phyloP scores from a whole-genome alignment of 2,113 vertebrate species.

The Ameiurus melas region DNA sequence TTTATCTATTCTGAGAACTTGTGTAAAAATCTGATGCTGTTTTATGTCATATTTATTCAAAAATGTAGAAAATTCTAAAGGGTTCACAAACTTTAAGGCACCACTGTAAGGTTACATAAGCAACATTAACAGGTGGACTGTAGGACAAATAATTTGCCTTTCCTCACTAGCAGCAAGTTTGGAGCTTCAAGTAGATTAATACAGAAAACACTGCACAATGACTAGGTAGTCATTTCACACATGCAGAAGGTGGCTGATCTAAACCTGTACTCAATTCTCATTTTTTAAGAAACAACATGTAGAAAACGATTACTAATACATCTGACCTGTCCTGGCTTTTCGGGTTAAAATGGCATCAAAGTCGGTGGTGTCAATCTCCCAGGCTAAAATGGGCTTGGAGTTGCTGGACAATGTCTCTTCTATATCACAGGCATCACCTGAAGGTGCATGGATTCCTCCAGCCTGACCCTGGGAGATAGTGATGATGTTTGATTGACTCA shows the following conservation, averaged over 20 bases:
- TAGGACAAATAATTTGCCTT: neutral
- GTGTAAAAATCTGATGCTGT: no score
- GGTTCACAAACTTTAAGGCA: no score
- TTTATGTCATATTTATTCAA: no score
- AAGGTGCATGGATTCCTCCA: constrained; percentile 69
- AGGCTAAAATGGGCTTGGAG: constrained; percentile 84
- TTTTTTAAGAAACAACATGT: neutral
- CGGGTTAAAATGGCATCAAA: constrained; percentile 81
- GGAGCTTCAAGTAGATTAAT: neutral
- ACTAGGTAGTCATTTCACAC: neutral
- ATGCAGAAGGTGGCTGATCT: neutral
- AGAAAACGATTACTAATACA: neutral
- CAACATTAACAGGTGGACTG: neutral
- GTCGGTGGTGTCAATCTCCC: constrained; percentile 96
- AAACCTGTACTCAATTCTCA: neutral
- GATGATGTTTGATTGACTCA: constrained; percentile 67
- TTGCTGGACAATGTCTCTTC: constrained; percentile 75
- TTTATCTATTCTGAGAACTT: no score
- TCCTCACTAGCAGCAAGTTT: constrained; percentile 6
- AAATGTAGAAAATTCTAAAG: no score
- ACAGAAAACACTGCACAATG: neutral
- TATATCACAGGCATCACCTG: constrained; percentile 79
- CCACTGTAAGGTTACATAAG: neutral
- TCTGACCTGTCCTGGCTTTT: constrained; percentile 86
- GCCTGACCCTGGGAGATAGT: constrained; percentile 66